Evolutionary conservation across 1,140 invertebrate species (phyloP).

Genomic region (Trichomalopsis sarcophagae): DNA sequence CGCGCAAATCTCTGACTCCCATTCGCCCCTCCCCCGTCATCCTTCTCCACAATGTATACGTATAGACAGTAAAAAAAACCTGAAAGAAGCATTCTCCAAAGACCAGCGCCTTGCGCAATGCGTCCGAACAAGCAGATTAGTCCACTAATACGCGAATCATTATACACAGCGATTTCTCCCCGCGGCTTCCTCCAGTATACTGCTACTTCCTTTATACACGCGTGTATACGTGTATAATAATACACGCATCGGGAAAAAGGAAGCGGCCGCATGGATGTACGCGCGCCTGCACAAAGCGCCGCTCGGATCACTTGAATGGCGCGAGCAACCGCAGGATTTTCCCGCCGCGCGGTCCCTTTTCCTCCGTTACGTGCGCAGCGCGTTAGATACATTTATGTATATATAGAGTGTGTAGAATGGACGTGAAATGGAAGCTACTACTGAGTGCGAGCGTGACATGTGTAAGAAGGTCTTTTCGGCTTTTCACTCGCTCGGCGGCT

Average conservation of each 20-base stretch:
- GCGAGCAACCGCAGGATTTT: conserved; percentile 42
- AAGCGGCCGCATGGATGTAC: conserved; percentile 38
- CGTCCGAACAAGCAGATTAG: conserved; percentile 41
- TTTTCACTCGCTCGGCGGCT: background rate
- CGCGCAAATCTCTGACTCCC: conserved; percentile 25
- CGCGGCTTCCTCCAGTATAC: background rate
- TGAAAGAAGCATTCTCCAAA: background rate
- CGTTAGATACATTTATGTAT: background rate
- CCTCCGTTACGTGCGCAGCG: background rate
- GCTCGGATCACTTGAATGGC: conserved; percentile 18
- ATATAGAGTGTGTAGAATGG: background rate
- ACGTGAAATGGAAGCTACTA: background rate
- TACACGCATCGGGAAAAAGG: background rate
- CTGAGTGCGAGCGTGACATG: conserved; percentile 2
- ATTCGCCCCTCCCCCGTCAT: background rate
- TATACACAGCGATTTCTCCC: conserved; percentile 26
- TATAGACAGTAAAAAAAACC: background rate
- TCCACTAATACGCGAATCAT: conserved; percentile 16
- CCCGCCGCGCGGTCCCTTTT: background rate
- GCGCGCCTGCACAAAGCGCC: conserved; percentile 21
- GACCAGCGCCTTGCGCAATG: conserved; percentile 42
- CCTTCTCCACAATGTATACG: background rate
- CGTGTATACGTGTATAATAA: no score
- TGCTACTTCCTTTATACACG: conserved; percentile 21
- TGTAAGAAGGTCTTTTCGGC: conserved; percentile 28